Evolutionary conservation across 2,888 invertebrate genomes (phyloP).

Genomic region (Augochlorella aurata): DNA sequence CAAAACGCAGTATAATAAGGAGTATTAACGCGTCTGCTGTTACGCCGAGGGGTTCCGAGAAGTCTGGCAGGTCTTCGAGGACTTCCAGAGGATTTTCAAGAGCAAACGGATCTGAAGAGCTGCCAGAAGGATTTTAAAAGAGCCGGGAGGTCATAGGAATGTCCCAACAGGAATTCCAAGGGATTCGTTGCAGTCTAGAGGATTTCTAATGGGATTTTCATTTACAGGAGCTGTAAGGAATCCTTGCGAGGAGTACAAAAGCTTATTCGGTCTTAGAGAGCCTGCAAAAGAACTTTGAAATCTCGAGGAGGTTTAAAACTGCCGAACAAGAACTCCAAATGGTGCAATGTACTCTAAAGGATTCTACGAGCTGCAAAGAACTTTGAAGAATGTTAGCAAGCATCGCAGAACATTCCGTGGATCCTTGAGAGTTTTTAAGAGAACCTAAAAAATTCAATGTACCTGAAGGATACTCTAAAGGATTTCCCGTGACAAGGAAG

Average conservation of each 20-base stretch:
- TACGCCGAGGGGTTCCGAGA: constrained; percentile 1
- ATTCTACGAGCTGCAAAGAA: too few relatives aligned
- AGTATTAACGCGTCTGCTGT: constrained; percentile 3
- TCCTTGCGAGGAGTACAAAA: too few relatives aligned
- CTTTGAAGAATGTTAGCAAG: too few relatives aligned
- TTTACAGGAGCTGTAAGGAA: too few relatives aligned
- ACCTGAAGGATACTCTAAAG: neutral
- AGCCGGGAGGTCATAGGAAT: neutral
- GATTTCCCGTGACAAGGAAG: neutral
- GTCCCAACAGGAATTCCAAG: neutral
- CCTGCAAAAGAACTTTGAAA: neutral
- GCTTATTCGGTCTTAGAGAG: neutral
- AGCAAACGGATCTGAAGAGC: neutral
- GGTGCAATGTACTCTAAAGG: too few relatives aligned
- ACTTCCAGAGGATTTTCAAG: neutral
- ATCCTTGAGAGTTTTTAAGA: neutral
- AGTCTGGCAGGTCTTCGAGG: neutral
- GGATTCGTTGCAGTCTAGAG: neutral
- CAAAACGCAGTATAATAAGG: constrained; percentile 10
- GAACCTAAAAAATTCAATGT: neutral
- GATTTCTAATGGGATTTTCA: too few relatives aligned
- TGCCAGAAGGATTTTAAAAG: neutral
- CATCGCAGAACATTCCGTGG: too few relatives aligned
- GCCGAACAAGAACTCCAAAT: too few relatives aligned
- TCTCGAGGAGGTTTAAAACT: too few relatives aligned